Conservation (phyloP, 2,797 vertebrate genomes). For the Melanotaenia parkinsoni region DNA sequence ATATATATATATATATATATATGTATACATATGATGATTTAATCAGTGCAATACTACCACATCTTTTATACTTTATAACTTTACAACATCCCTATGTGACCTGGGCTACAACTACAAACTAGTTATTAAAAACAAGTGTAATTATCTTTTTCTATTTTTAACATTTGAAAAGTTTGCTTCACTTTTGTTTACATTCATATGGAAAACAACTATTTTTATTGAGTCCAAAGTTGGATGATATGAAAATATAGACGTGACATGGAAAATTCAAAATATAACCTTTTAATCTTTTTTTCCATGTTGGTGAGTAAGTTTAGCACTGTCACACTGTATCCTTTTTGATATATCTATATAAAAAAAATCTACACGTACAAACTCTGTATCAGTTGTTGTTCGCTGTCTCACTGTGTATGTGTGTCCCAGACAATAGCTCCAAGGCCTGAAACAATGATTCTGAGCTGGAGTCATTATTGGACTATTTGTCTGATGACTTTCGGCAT, state of each 20-base stretch:
- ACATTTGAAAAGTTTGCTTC: neutral
- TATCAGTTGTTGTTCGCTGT: neutral
- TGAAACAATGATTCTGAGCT: conserved; percentile 24
- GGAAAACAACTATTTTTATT: neutral
- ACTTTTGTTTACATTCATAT: neutral
- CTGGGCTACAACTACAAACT: too few relatives aligned
- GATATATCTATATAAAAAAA: neutral
- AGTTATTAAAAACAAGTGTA: too few relatives aligned
- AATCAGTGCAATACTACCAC: too few relatives aligned
- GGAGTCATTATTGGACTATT: conserved; percentile 30
- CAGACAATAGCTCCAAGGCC: conserved; percentile 26
- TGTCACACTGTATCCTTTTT: neutral
- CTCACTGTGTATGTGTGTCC: neutral
- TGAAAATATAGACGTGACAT: neutral
- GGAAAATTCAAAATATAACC: neutral
- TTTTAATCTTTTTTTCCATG: neutral
- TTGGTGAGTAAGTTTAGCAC: neutral
- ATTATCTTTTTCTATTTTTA: too few relatives aligned
- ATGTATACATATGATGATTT: too few relatives aligned
- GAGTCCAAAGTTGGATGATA: neutral
- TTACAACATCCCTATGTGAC: too few relatives aligned
- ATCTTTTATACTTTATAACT: too few relatives aligned
- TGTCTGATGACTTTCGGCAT: conserved; percentile 50
- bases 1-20: too few relatives aligned
- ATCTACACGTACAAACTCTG: neutral